Evolutionary conservation across 2,113 vertebrate species (phyloP).

Genomic region (Caranx melampygus): DNA sequence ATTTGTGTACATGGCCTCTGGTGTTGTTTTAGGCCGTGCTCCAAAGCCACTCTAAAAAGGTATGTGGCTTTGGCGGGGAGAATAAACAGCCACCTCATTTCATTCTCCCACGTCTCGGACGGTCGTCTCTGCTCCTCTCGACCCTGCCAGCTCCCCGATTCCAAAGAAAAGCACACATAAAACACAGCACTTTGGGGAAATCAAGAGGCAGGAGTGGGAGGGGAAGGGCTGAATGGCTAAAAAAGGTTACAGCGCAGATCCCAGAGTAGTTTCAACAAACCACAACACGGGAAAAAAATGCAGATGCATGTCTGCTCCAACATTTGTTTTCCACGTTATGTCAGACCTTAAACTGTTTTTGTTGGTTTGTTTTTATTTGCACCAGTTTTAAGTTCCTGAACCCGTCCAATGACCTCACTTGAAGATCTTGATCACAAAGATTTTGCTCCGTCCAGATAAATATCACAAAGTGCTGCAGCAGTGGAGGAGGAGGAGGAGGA

Average conservation of each 20-base stretch:
- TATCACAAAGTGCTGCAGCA: background rate
- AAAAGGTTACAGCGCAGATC: slow-evolving; percentile 55
- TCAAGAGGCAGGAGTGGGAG: slow-evolving; percentile 61
- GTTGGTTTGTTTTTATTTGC: background rate
- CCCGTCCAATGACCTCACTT: background rate
- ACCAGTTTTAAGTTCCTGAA: background rate
- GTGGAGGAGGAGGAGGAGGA: background rate
- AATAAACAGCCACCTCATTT: slow-evolving; percentile 82
- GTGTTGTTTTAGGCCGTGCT: slow-evolving; percentile 77
- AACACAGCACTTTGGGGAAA: slow-evolving; percentile 78
- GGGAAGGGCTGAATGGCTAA: slow-evolving; percentile 26
- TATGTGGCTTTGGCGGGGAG: slow-evolving; percentile 75
- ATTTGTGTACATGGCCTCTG: slow-evolving; percentile 74
- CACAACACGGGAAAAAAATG: slow-evolving; percentile 31
- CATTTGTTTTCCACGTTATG: slow-evolving; percentile 7
- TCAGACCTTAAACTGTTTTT: background rate
- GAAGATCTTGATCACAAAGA: background rate
- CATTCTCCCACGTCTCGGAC: slow-evolving; percentile 75
- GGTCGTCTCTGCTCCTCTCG: slow-evolving; percentile 69
- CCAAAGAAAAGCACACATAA: slow-evolving; percentile 75
- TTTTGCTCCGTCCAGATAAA: background rate
- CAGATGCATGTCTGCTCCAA: slow-evolving; percentile 18
- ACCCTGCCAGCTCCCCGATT: slow-evolving; percentile 58
- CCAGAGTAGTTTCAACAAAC: slow-evolving; percentile 31
- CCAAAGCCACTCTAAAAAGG: slow-evolving; percentile 82